phyloP scores from a whole-genome alignment of 2,888 invertebrate genomes.

The Megalurothrips usitatus region DNA sequence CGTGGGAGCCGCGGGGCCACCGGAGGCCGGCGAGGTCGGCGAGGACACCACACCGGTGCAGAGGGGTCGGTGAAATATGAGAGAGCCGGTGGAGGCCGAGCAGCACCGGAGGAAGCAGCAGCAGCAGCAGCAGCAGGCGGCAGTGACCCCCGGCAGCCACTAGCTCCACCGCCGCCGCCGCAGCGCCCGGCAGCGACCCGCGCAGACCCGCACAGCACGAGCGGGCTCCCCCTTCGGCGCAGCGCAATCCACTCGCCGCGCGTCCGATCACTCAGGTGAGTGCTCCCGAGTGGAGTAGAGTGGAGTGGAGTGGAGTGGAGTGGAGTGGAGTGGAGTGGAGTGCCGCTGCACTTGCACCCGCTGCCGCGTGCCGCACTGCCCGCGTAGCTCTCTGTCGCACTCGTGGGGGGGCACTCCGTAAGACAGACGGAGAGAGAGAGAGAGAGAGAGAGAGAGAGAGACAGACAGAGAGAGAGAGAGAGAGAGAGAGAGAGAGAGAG shows the following conservation, averaged over 20 bases:
- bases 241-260: not conserved
- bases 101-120: not conserved
- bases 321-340: too few species aligned
- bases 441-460: not conserved
- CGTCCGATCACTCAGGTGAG: constrained; percentile 5
- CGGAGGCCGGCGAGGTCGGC: too few species aligned
- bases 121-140: not conserved
- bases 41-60: too few species aligned
- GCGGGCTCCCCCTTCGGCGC: not conserved
- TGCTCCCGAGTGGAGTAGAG: not conserved
- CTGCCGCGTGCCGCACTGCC: not conserved
- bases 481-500: too few species aligned
- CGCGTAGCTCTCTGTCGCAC: not conserved
- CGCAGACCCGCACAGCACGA: not conserved
- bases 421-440: too few species aligned
- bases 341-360: not conserved
- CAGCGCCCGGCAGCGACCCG: not conserved
- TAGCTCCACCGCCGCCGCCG: not conserved
- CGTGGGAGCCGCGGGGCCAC: too few species aligned
- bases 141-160: too few species aligned
- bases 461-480: too few species aligned
- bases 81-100: not conserved
- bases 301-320: not conserved
- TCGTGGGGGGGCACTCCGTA: too few species aligned
- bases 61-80: not conserved